Base-by-base conservation (phyloP, 2,888 invertebrate species). In the Aleiodes alternator region DNA sequence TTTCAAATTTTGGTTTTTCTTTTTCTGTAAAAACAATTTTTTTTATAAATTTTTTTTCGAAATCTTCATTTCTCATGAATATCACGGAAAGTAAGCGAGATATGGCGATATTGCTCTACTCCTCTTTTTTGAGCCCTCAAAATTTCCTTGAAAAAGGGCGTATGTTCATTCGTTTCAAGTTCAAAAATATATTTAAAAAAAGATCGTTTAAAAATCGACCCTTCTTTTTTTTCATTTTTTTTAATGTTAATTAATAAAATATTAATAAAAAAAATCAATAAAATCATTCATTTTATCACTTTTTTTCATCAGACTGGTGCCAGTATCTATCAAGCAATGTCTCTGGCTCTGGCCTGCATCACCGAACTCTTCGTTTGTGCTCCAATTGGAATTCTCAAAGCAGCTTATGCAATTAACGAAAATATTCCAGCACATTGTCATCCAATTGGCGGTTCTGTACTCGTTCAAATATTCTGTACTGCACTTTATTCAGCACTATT, bases 281-380 rank as follows among this genome's bases (percentile, higher is more conserved):
- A 31, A 51, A 51, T 11, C 38, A 43, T n/a, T 14, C 3, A 29
- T 11, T 59, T 12, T 29, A 23, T 69, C 9, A 61, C 57, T 92
- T 55, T 16, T 4, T 68, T 68, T 1, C 8, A 79, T 2, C 29
- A 94, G 89, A 93, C 93, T 7, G 95, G 95, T 0, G 95, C 95
- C 16, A 95, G 94, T 79, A 95, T 95, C 92, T 95, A 95, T 87
- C 95, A 95, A 90, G 93, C 95, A 12, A 95, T 95, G 93, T 94
- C 94, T 0, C 90, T 96, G 76, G 93, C 94, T 16, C 89, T 96
- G 29, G 93, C 93, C 0, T 94, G 94, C 84, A 91, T 95, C 78
- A 92, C 93, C 0, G 93, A 95, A 82, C 90, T 94, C 12, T 92
- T 94, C 87, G 93, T 94, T 81, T 94, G 94, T 81, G 85, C 95